Conservation (phyloP, 2,888 invertebrate genomes). For the Nasonia oneida region DNA sequence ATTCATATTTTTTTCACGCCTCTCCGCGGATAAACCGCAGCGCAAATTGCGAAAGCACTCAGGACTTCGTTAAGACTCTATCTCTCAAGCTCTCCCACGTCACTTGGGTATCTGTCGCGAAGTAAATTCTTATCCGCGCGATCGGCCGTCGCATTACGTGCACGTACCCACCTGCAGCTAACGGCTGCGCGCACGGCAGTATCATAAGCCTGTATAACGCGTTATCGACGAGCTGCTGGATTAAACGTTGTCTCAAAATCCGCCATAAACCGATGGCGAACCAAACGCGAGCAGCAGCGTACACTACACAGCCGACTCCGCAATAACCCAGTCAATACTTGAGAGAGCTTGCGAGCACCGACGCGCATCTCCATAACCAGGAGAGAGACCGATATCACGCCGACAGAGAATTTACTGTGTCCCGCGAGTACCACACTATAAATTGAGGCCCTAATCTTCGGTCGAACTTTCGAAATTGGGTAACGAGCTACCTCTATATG, state of each 20-base stretch:
- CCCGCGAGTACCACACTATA: constrained; percentile 64
- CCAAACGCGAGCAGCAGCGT: neutral
- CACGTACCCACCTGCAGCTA: neutral
- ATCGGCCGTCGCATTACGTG: neutral
- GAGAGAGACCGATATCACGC: constrained; percentile 24
- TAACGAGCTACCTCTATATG: constrained; percentile 56
- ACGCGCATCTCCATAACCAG: constrained; percentile 36
- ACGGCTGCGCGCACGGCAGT: neutral
- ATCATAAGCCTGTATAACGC: constrained; percentile 58
- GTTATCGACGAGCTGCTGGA: constrained; percentile 70
- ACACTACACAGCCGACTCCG: neutral
- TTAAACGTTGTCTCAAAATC: constrained; percentile 69
- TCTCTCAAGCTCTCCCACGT: neutral
- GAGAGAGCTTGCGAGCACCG: constrained; percentile 20
- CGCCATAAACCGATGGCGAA: constrained; percentile 64
- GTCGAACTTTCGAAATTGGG: constrained; percentile 70
- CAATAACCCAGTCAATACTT: constrained; percentile 53
- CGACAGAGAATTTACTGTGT: constrained; percentile 67
- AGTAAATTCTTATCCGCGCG: neutral
- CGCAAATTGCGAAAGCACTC: neutral
- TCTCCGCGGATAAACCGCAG: neutral
- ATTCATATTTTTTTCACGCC: neutral
- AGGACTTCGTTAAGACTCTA: neutral
- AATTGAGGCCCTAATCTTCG: constrained; percentile 74
- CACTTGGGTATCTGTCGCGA: neutral